Evolutionary conservation across 2,888 invertebrate genomes (phyloP).

Genomic region (Synanthedon tipuliformis): DNA sequence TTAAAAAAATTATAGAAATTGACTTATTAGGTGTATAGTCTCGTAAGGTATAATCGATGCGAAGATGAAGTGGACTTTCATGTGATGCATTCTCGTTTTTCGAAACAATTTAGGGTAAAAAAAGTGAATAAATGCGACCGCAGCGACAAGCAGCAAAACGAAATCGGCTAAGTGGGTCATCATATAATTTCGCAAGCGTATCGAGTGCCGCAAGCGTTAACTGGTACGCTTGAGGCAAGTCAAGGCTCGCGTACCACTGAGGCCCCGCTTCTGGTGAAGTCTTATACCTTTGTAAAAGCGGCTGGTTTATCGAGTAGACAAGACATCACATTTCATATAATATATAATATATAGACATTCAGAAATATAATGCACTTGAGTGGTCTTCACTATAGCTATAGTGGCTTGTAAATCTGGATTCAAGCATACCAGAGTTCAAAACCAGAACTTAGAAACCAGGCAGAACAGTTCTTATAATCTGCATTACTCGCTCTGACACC

Average conservation of each 20-base stretch:
- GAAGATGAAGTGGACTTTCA: neutral
- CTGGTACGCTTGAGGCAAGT: conserved; percentile 58
- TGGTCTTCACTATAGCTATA: no score
- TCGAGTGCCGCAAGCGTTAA: conserved; percentile 64
- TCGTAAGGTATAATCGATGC: neutral
- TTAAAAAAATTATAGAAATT: no score
- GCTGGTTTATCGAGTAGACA: no score
- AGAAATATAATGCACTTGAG: no score
- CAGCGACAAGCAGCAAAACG: conserved; percentile 51
- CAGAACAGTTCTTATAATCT: no score
- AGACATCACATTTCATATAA: no score
- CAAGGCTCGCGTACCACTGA: conserved; percentile 47
- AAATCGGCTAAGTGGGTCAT: conserved; percentile 65
- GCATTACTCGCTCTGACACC: no score
- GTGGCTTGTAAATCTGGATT: no score
- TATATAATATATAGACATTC: no score
- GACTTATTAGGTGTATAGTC: no score
- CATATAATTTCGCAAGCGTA: conserved; percentile 67
- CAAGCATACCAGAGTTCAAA: no score
- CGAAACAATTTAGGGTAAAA: conserved; percentile 41
- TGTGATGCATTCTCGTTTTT: conserved; percentile 21
- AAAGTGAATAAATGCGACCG: conserved; percentile 37
- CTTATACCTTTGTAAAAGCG: neutral
- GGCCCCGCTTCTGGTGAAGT: conserved; percentile 13
- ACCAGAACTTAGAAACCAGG: no score